Evolutionary conservation across 64 coral and sea anemone genomes (phyloP).

Genomic region (Actinia equina): DNA sequence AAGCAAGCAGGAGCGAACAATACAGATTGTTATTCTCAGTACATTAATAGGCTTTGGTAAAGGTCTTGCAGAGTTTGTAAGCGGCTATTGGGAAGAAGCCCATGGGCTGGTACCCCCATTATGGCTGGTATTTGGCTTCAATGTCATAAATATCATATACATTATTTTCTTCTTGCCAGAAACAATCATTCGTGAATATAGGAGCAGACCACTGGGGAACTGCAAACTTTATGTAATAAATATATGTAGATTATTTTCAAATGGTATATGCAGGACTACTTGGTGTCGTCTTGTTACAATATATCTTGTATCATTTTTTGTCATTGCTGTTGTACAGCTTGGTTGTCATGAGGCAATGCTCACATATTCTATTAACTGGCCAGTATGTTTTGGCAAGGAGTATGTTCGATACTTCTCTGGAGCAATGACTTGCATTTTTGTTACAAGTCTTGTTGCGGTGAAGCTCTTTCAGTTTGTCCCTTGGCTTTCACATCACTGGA

Average conservation of each 20-base stretch:
- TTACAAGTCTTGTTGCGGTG: slow-evolving; percentile 14
- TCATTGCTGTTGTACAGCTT: neutral
- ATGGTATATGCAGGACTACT: slow-evolving; percentile 7
- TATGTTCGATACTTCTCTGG: slow-evolving; percentile 7
- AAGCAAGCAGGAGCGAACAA: slow-evolving; percentile 19
- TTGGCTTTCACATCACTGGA: slow-evolving; percentile 12
- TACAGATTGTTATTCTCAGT: slow-evolving; percentile 12
- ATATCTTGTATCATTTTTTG: neutral
- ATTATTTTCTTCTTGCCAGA: neutral
- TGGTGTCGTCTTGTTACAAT: slow-evolving; percentile 16
- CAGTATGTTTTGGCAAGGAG: slow-evolving; percentile 13
- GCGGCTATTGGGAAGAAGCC: neutral
- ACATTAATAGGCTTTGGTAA: slow-evolving; percentile 14
- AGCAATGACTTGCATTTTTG: neutral
- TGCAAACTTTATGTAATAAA: neutral
- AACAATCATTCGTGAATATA: neutral
- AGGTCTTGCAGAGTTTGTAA: slow-evolving; percentile 30
- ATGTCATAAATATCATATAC: slow-evolving; percentile 11
- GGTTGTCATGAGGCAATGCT: slow-evolving; percentile 4
- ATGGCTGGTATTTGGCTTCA: slow-evolving; percentile 18
- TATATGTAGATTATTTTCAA: slow-evolving; percentile 28
- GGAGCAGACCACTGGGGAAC: neutral
- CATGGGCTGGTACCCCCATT: neutral
- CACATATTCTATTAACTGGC: slow-evolving; percentile 22
- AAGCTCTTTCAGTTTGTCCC: slow-evolving; percentile 25